Conservation (phyloP, 2,797 vertebrate species). For the Smutsia temminckii region DNA sequence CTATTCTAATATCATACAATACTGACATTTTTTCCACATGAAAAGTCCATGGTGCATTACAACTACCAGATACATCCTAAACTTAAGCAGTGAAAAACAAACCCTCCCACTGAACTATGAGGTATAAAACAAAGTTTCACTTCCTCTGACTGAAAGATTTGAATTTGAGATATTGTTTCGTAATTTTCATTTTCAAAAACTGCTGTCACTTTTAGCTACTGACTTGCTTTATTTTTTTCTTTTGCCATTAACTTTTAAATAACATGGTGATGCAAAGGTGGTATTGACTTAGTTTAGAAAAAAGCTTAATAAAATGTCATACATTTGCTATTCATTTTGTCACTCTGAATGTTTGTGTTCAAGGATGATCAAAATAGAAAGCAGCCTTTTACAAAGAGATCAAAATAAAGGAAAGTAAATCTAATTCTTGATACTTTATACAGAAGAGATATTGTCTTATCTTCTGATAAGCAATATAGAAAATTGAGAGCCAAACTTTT, state of each 20-base stretch:
- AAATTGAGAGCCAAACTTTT: background rate
- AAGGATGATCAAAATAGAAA: constrained; percentile 23
- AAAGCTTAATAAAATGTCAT: background rate
- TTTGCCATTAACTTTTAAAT: constrained; percentile 3
- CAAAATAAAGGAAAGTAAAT: constrained; percentile 28
- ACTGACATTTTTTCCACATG: background rate
- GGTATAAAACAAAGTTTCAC: background rate
- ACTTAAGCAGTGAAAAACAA: background rate
- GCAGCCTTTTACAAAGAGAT: background rate
- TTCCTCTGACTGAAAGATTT: background rate
- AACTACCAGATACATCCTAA: background rate
- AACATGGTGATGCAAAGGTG: background rate
- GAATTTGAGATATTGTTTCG: background rate
- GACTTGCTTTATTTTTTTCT: background rate
- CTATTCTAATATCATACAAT: background rate
- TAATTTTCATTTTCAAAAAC: constrained; percentile 18
- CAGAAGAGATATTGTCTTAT: background rate
- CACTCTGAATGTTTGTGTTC: background rate
- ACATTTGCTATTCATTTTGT: background rate
- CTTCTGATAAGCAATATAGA: background rate
- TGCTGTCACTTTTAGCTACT: background rate
- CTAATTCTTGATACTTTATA: background rate
- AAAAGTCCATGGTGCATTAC: background rate
- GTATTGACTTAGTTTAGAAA: constrained; percentile 23
- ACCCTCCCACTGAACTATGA: background rate